Base-by-base conservation (phyloP, 1,140 invertebrate genomes). In the Phymorhynchus buccinoides region DNA sequence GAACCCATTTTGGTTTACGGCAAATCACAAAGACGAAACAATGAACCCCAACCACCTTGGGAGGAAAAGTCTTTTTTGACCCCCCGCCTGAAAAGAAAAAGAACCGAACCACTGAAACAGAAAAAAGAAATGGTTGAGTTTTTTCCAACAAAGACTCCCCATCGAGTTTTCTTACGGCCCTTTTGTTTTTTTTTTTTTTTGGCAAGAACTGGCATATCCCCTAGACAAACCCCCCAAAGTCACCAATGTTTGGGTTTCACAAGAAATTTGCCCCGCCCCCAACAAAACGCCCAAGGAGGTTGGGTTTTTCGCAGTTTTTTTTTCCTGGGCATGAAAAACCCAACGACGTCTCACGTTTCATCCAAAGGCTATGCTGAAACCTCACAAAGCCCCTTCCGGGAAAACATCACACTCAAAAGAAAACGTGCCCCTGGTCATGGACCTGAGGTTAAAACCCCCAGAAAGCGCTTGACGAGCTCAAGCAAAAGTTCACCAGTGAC, bases 121-220 rank as follows among this genome's bases (percentile, higher is more conserved):
- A n/a, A 48, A 48, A 48, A 18, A 18, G 18, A 48, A 48, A 48
- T 48, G 80, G n/a, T n/a, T 83, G 32, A 83, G 48, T 80, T 86
- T n/a, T n/a, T n/a, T n/a, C n/a, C 39, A 66, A 52, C 44, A 73
- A 82, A 32, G 44, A 41, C n/a, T 16, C 12, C n/a, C n/a, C n/a
- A 56, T 27, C 4, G 52, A 62, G 37, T 18, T 39, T n/a, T n/a
- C n/a, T 35, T 82, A 66, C 27, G 30, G 68, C n/a, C n/a, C n/a
- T n/a, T n/a, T n/a, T n/a, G n/a, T n/a, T n/a, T n/a, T n/a, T n/a
- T n/a, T 71, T 16, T 22, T 4, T 32, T 32, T 71, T 71, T 71
- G 7, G 62, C 4, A n/a, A 22, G 30, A 9, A 71, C 3, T 35
- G 68, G 68, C 22, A 22, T 71, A 71, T 71, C n/a, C n/a, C 68